A percentile compares a stretch with the other conserved stretches of the same genome.
Conservation (phyloP, 2,797 vertebrate genomes). For the Betta splendens region DNA sequence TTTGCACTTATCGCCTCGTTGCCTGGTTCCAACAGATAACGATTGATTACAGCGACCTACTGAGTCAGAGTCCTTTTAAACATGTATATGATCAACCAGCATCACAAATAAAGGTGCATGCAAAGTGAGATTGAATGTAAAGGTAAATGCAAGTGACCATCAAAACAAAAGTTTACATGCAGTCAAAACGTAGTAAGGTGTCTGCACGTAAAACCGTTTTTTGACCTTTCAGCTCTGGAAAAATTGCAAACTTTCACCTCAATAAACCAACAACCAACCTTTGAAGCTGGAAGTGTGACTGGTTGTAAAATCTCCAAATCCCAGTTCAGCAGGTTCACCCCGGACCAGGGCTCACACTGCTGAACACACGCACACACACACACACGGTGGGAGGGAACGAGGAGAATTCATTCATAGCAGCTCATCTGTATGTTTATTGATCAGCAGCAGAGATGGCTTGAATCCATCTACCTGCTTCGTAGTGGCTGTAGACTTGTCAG, state of each 20-base stretch:
- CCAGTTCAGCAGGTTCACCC: slow-evolving; percentile 87
- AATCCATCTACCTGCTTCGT: slow-evolving; percentile 85
- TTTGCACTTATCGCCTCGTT: no score
- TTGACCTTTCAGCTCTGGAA: background rate
- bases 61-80: background rate
- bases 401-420: no score
- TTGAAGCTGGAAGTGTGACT: slow-evolving; percentile 43
- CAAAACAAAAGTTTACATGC: background rate
- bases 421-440: no score
- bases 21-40: no score
- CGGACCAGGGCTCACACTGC: slow-evolving; percentile 58
- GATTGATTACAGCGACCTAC: no score
- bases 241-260: background rate
- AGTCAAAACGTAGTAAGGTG: no score
- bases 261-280: slow-evolving; percentile 53
- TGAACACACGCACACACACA: slow-evolving; percentile 41
- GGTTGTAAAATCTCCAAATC: slow-evolving; percentile 89
- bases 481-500: slow-evolving; percentile 71
- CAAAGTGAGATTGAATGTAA: slow-evolving; percentile 8
- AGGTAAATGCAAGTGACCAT: background rate
- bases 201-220: slow-evolving; percentile 25
- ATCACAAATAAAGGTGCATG: slow-evolving; percentile 14
- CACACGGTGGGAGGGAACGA: slow-evolving; percentile 5
- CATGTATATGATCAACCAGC: background rate
- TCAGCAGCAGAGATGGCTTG: no score